Evolutionary conservation across 2,113 vertebrate genomes (phyloP).

Genomic region (Nothoprocta perdicaria): DNA sequence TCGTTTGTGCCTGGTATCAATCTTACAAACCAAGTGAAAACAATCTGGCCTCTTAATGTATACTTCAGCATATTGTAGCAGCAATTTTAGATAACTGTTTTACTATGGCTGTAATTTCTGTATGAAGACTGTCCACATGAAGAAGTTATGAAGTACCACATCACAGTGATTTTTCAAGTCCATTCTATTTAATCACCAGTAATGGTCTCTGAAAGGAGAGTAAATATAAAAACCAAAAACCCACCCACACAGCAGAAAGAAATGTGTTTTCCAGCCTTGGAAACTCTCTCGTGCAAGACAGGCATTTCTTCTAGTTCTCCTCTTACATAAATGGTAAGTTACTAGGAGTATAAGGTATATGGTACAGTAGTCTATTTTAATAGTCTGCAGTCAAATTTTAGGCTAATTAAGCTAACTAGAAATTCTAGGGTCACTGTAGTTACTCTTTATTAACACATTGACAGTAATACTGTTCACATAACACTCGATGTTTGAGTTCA

Average conservation of each 20-base stretch:
- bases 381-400: constrained; percentile 35
- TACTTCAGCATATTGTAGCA: constrained; percentile 67
- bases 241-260: neutral
- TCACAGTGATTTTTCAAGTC: neutral
- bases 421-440: constrained; percentile 63
- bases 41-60: constrained; percentile 30
- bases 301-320: constrained; percentile 34
- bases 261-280: neutral
- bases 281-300: neutral
- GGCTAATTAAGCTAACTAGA: constrained; percentile 50
- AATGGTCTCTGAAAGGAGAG: neutral
- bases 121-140: neutral
- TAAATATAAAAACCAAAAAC: neutral
- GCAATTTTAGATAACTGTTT: constrained; percentile 54
- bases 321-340: constrained; percentile 23
- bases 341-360: neutral
- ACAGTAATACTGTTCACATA: constrained; percentile 41
- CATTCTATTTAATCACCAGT: neutral
- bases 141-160: rapidly evolving
- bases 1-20: constrained; percentile 20
- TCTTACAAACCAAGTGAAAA: constrained; percentile 25
- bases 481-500: constrained; percentile 35
- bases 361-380: constrained; percentile 34
- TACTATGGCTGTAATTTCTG: constrained; percentile 26
- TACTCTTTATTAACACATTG: constrained; percentile 25